A percentile compares a stretch with the other conserved stretches of the same genome.
These are phyloP conservation scores for Trypoxylus dichotomus DNA, from an alignment of 1,140 invertebrate species.

Conservation along the genomic window DNA sequence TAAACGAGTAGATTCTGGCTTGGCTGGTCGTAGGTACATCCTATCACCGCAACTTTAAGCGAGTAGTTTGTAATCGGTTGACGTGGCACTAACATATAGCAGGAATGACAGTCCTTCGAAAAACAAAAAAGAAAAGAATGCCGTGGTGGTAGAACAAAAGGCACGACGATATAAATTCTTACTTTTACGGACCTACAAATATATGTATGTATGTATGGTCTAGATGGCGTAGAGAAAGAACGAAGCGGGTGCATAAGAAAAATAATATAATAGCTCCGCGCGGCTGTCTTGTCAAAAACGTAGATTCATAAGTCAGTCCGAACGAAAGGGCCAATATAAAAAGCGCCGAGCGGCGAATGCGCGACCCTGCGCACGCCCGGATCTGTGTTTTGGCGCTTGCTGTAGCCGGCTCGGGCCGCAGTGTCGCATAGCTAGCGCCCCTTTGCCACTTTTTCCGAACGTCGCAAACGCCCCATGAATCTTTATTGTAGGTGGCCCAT, in stretches of 20 bases:
- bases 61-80: not conserved
- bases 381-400: slow-evolving; percentile 12
- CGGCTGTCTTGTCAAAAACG: not conserved
- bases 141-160: not conserved
- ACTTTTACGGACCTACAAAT: not conserved
- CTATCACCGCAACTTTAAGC: too few species aligned
- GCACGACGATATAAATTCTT: not conserved
- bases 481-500: slow-evolving; percentile 20
- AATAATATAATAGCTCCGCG: not conserved
- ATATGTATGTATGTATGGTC: not conserved
- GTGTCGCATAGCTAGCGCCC: slow-evolving; percentile 23
- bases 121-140: not conserved
- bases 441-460: not conserved
- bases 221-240: too few species aligned
- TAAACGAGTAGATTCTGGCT: too few species aligned
- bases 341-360: not conserved
- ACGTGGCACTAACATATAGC: not conserved
- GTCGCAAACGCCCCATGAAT: slow-evolving; percentile 20
- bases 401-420: not conserved
- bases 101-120: not conserved
- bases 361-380: not conserved
- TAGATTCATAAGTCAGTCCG: not conserved
- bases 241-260: too few species aligned
- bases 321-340: not conserved
- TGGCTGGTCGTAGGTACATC: too few species aligned